phyloP scores from a whole-genome alignment of 2,113 vertebrate species.

The Aphyosemion australe region DNA sequence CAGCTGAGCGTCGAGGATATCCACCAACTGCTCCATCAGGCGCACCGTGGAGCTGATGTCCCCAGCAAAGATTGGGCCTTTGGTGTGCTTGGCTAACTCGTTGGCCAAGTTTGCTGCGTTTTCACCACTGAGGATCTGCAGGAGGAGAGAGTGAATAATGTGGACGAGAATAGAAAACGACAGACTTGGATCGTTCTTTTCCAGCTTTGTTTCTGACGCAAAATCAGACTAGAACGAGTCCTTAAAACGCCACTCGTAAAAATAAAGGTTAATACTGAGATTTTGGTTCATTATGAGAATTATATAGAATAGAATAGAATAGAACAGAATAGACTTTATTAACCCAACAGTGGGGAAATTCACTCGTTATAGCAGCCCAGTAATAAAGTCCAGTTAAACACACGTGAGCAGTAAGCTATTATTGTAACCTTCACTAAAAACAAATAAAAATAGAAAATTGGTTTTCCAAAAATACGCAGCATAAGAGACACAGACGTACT shows the following conservation, averaged over 20 bases:
- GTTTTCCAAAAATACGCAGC: too few relatives aligned
- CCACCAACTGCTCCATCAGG: constrained; percentile 97
- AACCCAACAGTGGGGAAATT: too few relatives aligned
- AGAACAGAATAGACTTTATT: too few relatives aligned
- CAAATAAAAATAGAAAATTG: too few relatives aligned
- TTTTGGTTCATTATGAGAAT: not conserved
- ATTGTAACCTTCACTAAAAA: too few relatives aligned
- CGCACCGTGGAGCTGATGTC: constrained; percentile 95
- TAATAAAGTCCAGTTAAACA: too few relatives aligned
- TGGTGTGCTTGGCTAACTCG: constrained; percentile 96
- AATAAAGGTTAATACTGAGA: not conserved
- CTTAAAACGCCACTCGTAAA: constrained; percentile 29
- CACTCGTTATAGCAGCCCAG: too few relatives aligned
- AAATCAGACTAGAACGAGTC: constrained; percentile 36
- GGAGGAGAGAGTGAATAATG: constrained; percentile 22
- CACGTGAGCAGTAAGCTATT: too few relatives aligned
- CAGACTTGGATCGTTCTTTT: constrained; percentile 29
- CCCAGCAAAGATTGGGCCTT: constrained; percentile 92
- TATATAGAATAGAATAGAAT: too few relatives aligned
- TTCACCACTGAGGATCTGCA: constrained; percentile 95
- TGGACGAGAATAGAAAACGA: constrained; percentile 14
- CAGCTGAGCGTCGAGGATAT: constrained; percentile 96
- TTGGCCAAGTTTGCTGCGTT: constrained; percentile 97
- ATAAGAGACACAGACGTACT: too few relatives aligned
- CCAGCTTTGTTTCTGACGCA: constrained; percentile 10